Evolutionary conservation across 2,113 vertebrate species (phyloP), one percentile per base, ranked within the genome.

Genomic region (Amia ocellicauda): DNA sequence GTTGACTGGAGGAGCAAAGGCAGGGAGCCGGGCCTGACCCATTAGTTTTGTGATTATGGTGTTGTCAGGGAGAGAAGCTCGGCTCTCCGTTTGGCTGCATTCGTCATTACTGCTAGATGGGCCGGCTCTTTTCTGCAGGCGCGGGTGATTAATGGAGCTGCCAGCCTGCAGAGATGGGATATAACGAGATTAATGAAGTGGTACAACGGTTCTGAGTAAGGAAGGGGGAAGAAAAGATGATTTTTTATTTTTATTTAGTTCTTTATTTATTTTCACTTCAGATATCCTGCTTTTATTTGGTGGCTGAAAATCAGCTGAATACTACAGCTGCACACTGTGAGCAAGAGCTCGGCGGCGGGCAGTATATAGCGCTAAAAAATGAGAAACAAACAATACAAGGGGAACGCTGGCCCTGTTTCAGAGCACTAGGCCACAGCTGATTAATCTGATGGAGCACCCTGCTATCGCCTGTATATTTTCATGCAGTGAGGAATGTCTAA

Each of bases 141-240:
- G 13, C 4, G 24, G 1, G 45, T 68, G 65, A 76, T 76, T 50
- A 68, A 70, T 73, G 26, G 8, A 31, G 58, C 57, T 27, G 64
- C 45, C 62, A 13, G 23, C 22, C 28, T 31, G 7, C 22, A 2
- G 31, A 68, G 62, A 52, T 43, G 9, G 49, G 13, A 24, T n/a
- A n/a, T 40, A 61, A 57, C 10, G 54, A 69, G 42, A 69, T 73
- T 71, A 69, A 75, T 67, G 23, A 55, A 41, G 40, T 41, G 54
- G 45, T 41, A 19, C 17, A 27, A 16, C 24, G 55, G 61, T 68
- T 50, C 26, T 16, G 5, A 49, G 19, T 1, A 2, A 2, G 28
- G 10, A 57, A 42, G 22, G 71, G 53, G 59, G 58, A 10, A 57
- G 58, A 54, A 43, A 19, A 3, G 24, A 24, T 41, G 36, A 22